phyloP scores from a whole-genome alignment of 2,888 invertebrate species.

The Limnephilus auricula region DNA sequence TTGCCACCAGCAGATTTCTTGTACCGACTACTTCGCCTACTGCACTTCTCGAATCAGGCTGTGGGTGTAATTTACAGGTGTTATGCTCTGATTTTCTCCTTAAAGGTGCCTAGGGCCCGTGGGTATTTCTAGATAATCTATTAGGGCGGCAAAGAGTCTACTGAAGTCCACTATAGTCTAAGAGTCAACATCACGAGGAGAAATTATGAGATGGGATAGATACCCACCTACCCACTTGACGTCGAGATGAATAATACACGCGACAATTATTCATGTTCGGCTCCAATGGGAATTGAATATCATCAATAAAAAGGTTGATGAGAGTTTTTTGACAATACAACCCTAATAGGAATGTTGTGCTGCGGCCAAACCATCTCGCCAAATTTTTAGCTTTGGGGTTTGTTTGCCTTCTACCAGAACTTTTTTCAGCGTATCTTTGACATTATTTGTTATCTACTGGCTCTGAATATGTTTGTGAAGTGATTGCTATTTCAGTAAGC shows the following conservation, averaged over 20 bases:
- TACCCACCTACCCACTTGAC: neutral
- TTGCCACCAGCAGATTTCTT: conserved; percentile 2
- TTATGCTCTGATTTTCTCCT: conserved; percentile 3
- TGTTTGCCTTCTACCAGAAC: neutral
- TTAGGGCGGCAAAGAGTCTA: neutral
- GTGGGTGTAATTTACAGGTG: conserved; percentile 14
- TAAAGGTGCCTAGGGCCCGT: neutral
- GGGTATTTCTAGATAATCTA: neutral
- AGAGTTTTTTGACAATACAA: neutral
- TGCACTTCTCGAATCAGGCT: conserved; percentile 4
- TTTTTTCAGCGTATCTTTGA: neutral
- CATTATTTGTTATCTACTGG: neutral
- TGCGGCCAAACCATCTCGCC: neutral
- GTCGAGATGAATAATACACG: neutral
- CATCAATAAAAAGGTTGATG: neutral
- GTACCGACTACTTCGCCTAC: neutral
- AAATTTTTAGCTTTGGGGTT: neutral
- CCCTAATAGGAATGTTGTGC: neutral
- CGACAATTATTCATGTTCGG: neutral
- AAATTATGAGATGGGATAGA: neutral
- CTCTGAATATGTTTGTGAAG: neutral
- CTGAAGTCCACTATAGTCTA: neutral
- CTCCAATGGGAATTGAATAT: neutral
- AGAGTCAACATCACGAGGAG: neutral
- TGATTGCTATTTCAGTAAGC: neutral